These are phyloP conservation scores for Hirtodrosophila alboralis DNA, from an alignment of 2,888 invertebrate species.

Conservation along the genomic window DNA sequence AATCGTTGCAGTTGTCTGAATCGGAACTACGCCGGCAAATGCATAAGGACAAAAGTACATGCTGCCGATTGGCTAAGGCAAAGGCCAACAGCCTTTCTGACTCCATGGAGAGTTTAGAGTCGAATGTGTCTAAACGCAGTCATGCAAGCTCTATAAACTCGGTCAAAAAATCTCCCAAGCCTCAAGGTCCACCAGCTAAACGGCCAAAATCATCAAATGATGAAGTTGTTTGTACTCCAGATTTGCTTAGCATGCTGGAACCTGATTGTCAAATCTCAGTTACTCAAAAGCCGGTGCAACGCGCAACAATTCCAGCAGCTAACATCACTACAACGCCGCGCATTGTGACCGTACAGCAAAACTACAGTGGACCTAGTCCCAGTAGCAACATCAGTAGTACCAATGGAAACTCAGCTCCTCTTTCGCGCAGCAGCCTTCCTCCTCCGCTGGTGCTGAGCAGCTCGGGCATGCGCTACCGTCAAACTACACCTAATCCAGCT, in stretches of 20 bases:
- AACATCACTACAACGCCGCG: conserved; percentile 56
- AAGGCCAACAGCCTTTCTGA: conserved; percentile 79
- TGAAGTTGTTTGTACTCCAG: conserved; percentile 88
- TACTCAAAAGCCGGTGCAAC: conserved; percentile 48
- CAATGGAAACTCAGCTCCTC: conserved; percentile 13
- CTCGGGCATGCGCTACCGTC: conserved; percentile 76
- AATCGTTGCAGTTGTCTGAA: conserved; percentile 69
- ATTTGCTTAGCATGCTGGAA: conserved; percentile 84
- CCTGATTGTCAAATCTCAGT: conserved; percentile 83
- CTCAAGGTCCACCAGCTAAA: conserved; percentile 49
- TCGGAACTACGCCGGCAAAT: conserved; percentile 69
- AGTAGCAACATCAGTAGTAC: conserved; percentile 14
- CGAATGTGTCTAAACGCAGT: conserved; percentile 74
- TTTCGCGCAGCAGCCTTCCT: conserved; percentile 57
- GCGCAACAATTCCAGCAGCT: conserved; percentile 28
- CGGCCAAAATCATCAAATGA: conserved; percentile 78
- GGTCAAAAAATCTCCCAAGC: conserved; percentile 52
- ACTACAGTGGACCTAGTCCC: conserved; percentile 48
- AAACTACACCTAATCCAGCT: conserved; percentile 34
- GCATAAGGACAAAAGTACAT: conserved; percentile 77
- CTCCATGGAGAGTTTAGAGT: conserved; percentile 80
- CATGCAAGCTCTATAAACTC: conserved; percentile 51
- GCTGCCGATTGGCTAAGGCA: conserved; percentile 80
- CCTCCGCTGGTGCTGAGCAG: conserved; percentile 82
- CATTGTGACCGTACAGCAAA: conserved; percentile 69